phyloP scores from a whole-genome alignment of 1,140 invertebrate species.

The Mylabris phalerata region DNA sequence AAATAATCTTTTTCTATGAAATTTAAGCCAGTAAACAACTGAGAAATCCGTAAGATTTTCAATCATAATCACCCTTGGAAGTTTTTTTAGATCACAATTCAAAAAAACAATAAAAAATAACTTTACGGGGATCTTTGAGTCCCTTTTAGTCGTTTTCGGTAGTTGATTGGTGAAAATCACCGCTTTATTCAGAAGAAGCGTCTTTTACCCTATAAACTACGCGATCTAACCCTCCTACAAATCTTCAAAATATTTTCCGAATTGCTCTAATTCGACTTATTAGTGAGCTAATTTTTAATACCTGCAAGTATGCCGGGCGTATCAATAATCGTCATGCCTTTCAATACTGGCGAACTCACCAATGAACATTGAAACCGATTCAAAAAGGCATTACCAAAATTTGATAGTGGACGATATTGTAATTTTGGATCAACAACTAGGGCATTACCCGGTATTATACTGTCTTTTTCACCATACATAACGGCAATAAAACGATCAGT shows the following conservation, averaged over 20 bases:
- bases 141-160: too few relatives aligned
- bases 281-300: conserved; percentile 19
- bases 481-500: conserved; percentile 68
- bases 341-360: conserved; percentile 56
- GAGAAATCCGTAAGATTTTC: too few relatives aligned
- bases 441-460: conserved; percentile 66
- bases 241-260: not conserved
- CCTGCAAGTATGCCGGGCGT: conserved; percentile 66
- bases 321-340: conserved; percentile 69
- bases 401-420: conserved; percentile 58
- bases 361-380: conserved; percentile 69
- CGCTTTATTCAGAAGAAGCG: not conserved
- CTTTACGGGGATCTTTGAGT: too few relatives aligned
- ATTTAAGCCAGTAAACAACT: too few relatives aligned
- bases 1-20: too few relatives aligned
- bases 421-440: conserved; percentile 66
- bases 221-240: not conserved
- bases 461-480: conserved; percentile 57
- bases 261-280: too few relatives aligned
- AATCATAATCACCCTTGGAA: too few relatives aligned
- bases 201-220: not conserved
- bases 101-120: too few relatives aligned
- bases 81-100: too few relatives aligned
- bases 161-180: too few relatives aligned
- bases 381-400: conserved; percentile 67